Percentiles rank a stretch among this genome's conserved stretches.
phyloP scores from a whole-genome alignment of 2,113 vertebrate genomes.

The Equus quagga region DNA sequence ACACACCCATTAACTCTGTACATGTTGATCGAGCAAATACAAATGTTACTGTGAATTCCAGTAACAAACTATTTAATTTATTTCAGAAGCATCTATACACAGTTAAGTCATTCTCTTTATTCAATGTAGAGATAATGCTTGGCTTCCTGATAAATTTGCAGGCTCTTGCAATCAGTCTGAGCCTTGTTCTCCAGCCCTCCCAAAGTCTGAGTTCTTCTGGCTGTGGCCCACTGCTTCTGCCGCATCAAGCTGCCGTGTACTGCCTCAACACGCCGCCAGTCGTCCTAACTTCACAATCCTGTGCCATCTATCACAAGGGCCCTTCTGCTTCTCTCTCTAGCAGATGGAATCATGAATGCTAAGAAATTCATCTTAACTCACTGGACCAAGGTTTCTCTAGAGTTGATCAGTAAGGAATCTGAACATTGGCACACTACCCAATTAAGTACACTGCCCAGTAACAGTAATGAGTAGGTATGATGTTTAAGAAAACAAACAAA shows the following conservation, averaged over 20 bases:
- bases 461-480: background rate
- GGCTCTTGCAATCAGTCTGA: background rate
- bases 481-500: background rate
- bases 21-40: background rate
- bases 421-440: background rate
- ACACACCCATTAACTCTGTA: background rate
- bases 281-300: background rate
- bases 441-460: too few species aligned
- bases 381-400: background rate
- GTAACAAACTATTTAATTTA: background rate
- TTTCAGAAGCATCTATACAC: background rate
- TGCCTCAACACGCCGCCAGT: background rate
- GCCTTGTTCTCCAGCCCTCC: background rate
- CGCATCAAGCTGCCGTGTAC: background rate
- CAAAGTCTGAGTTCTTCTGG: background rate
- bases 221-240: background rate
- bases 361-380: background rate
- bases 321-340: background rate
- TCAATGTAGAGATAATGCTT: background rate
- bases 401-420: background rate
- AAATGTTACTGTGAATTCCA: background rate
- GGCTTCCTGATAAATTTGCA: background rate
- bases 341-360: background rate
- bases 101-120: background rate
- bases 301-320: background rate